Conservation (phyloP, 2,113 vertebrate species). For the Bungarus multicinctus region DNA sequence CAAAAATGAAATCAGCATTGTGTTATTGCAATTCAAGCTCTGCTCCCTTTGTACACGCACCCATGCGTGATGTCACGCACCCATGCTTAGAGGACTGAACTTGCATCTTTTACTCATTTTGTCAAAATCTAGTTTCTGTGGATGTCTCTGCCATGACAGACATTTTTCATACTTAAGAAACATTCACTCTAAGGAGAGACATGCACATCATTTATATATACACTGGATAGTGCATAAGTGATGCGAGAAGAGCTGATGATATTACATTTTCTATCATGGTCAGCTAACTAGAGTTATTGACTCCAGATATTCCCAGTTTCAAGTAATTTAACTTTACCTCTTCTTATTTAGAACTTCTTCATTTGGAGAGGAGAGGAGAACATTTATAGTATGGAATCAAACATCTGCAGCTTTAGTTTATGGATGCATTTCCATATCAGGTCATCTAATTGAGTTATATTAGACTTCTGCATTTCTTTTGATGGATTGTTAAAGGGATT, state of each 20-base stretch:
- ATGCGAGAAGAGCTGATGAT: neutral
- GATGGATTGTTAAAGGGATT: neutral
- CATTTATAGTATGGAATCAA: neutral
- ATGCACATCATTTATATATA: neutral
- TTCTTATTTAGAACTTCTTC: neutral
- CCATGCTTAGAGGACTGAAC: neutral
- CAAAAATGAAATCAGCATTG: neutral
- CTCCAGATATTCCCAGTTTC: neutral
- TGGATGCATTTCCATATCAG: neutral
- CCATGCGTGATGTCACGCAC: neutral
- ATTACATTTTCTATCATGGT: neutral
- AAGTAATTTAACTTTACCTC: neutral
- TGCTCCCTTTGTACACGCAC: neutral
- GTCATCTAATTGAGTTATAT: neutral
- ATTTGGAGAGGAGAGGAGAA: neutral
- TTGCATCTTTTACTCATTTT: neutral
- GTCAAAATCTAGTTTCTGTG: neutral
- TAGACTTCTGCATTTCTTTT: accelerated
- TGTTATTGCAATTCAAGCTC: neutral
- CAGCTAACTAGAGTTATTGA: neutral
- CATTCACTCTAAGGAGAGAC: neutral
- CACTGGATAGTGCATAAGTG: neutral
- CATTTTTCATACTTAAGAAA: neutral
- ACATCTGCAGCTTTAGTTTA: neutral
- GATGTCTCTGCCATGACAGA: neutral